Conservation (phyloP, 2,888 invertebrate species). For the Dryococelus australis region DNA sequence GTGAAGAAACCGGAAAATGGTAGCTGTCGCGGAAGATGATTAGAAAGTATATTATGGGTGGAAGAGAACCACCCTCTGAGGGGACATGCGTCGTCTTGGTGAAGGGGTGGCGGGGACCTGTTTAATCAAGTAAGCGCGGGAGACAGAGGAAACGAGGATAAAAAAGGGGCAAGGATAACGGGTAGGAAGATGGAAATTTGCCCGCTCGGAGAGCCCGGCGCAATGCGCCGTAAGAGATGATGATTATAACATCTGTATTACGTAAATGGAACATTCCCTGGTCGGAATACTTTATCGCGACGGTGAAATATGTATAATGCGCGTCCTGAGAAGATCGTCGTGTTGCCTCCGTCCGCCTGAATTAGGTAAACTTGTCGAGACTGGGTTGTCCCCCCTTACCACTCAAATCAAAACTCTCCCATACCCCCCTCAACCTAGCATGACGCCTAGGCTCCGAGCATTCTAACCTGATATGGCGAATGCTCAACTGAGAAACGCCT, state of each 20-base stretch:
- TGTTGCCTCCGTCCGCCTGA: neutral
- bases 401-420: neutral
- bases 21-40: neutral
- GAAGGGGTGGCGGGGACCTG: neutral
- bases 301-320: neutral
- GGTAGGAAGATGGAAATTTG: neutral
- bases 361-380: neutral
- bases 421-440: too few relatives aligned
- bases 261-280: neutral
- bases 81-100: neutral
- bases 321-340: neutral
- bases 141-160: neutral
- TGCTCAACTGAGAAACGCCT: too few relatives aligned
- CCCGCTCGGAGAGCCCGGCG: neutral
- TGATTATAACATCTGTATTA: constrained; percentile 8
- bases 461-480: too few relatives aligned
- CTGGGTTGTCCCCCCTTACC: neutral
- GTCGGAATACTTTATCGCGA: neutral
- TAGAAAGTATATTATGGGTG: neutral
- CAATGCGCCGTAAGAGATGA: neutral
- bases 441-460: too few relatives aligned
- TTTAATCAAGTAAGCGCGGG: neutral
- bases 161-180: neutral
- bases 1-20: constrained; percentile 1
- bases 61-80: neutral